These are phyloP conservation scores for Drosophila bocqueti DNA, from an alignment of 1,140 invertebrate species.

Conservation along the genomic window DNA sequence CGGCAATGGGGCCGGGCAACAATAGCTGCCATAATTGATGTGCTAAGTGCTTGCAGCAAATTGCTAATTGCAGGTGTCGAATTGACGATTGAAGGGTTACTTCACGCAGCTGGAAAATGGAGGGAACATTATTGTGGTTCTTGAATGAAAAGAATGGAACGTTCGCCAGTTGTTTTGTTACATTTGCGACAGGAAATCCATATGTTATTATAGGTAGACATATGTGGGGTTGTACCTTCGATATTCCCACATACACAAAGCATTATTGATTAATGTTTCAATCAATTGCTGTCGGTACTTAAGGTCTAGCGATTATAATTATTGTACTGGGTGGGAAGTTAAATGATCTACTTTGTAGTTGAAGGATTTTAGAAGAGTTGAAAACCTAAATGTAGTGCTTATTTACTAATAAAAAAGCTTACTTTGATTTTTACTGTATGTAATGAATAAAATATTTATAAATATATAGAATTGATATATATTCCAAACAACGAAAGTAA, in stretches of 20 bases:
- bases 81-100: slow-evolving; percentile 64
- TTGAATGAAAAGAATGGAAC: not conserved
- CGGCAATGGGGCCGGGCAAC: slow-evolving; percentile 38
- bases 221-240: not conserved
- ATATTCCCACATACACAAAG: not conserved
- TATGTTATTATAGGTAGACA: not conserved
- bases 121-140: slow-evolving; percentile 9
- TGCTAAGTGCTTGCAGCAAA: slow-evolving; percentile 52
- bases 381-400: not conserved
- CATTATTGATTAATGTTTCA: slow-evolving; percentile 43
- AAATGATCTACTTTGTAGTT: not conserved
- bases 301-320: not conserved
- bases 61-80: slow-evolving; percentile 67
- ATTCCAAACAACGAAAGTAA: not conserved
- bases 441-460: not conserved
- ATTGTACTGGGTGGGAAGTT: not conserved
- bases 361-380: not conserved
- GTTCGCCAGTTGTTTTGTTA: not conserved
- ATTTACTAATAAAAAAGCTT: not conserved
- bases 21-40: slow-evolving; percentile 61
- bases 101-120: slow-evolving; percentile 31
- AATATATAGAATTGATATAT: not conserved
- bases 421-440: not conserved
- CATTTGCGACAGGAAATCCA: slow-evolving; percentile 21
- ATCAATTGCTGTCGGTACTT: not conserved